Evolutionary conservation across 2,797 vertebrate genomes (phyloP).

Genomic region (Enteromius afrohamiltoni): DNA sequence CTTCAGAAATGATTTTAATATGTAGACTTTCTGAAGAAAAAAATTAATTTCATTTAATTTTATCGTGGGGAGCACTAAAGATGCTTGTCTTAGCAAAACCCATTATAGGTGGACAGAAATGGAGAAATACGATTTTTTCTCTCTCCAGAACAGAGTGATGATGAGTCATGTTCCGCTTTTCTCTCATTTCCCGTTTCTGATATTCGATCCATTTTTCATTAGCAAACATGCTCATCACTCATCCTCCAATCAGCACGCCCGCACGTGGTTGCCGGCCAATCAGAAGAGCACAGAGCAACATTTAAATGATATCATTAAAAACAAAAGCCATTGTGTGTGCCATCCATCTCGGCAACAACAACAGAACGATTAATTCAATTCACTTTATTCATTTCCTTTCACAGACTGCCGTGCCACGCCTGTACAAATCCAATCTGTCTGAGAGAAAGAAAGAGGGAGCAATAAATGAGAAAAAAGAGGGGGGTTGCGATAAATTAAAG

Average conservation of each 20-base stretch:
- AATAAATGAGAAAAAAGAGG: constrained; percentile 12
- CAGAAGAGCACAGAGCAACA: not conserved
- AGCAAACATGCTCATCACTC: constrained; percentile 21
- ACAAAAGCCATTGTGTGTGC: constrained; percentile 51
- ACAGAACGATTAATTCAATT: constrained; percentile 52
- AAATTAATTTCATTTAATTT: not conserved
- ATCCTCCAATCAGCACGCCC: constrained; percentile 17
- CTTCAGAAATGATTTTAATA: not conserved
- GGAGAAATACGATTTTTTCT: constrained; percentile 5
- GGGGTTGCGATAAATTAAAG: constrained; percentile 23
- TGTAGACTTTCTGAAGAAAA: not conserved
- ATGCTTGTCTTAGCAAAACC: not conserved
- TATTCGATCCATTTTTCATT: constrained; percentile 71
- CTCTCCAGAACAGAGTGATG: not conserved
- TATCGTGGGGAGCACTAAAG: not conserved
- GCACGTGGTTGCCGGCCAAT: constrained; percentile 18
- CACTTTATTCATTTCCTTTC: constrained; percentile 39
- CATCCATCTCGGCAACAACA: constrained; percentile 40
- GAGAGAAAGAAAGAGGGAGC: constrained; percentile 40
- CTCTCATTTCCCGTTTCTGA: constrained; percentile 66
- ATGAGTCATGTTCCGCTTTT: constrained; percentile 61
- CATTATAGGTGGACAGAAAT: not conserved
- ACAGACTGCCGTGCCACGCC: constrained; percentile 16
- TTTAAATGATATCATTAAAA: constrained; percentile 46
- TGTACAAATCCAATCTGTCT: constrained; percentile 52